Evolutionary conservation across 2,797 vertebrate genomes (phyloP).

Genomic region (Dryobates pubescens): DNA sequence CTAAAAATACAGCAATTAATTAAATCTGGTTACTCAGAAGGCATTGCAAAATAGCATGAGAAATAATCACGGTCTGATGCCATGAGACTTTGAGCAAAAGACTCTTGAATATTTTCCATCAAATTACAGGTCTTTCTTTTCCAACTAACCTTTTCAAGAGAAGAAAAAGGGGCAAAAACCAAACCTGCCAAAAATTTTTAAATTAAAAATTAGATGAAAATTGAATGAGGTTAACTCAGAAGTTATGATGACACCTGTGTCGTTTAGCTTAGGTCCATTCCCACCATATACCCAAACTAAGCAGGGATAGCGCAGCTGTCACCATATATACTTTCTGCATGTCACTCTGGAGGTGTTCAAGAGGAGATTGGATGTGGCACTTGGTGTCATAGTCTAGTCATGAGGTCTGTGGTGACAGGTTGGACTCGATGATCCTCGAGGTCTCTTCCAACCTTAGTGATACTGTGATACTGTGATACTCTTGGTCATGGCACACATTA

Average conservation of each 20-base stretch:
- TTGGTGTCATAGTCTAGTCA: too few relatives aligned
- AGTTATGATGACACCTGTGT: not conserved
- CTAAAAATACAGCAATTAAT: conserved; percentile 6
- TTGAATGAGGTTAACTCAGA: not conserved
- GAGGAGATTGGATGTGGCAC: too few relatives aligned
- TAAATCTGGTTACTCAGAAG: not conserved
- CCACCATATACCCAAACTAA: too few relatives aligned
- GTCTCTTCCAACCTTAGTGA: too few relatives aligned
- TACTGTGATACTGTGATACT: too few relatives aligned
- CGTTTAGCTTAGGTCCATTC: not conserved
- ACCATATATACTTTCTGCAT: not conserved
- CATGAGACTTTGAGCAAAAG: not conserved
- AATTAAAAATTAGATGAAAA: not conserved
- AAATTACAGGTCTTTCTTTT: not conserved
- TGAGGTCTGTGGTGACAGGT: too few relatives aligned
- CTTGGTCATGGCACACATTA: not conserved
- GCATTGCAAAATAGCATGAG: not conserved
- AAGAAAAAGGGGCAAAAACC: not conserved
- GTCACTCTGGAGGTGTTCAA: too few relatives aligned
- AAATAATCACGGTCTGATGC: not conserved
- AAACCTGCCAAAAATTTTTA: too few relatives aligned
- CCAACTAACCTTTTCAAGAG: not conserved
- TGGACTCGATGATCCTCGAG: too few relatives aligned
- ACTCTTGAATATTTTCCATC: not conserved
- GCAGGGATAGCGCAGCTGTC: not conserved